Evolutionary conservation across 2,113 vertebrate genomes (phyloP).

Genomic region (Arothron firmamentum): DNA sequence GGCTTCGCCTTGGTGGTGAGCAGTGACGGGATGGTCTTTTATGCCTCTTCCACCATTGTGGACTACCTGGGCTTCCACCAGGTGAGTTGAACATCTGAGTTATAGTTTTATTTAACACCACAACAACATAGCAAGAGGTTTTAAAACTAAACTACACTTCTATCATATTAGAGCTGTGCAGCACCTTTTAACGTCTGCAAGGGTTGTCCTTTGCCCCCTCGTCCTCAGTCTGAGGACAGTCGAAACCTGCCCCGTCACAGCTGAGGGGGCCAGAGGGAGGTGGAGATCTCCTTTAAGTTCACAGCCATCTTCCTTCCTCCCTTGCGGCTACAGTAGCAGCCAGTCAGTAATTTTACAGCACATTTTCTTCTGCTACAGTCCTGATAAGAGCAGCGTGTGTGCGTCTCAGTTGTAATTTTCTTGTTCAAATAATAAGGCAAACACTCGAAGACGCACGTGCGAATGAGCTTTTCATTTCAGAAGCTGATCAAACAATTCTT

Average conservation of each 20-base stretch:
- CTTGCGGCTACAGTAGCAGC: slow-evolving; percentile 8
- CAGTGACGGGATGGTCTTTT: slow-evolving; percentile 94
- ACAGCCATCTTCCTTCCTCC: slow-evolving; percentile 37
- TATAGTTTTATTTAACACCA: not conserved
- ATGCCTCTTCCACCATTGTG: slow-evolving; percentile 90
- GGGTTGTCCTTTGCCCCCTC: not conserved
- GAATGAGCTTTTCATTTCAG: not conserved
- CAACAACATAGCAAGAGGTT: not conserved
- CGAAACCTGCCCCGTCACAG: slow-evolving; percentile 10
- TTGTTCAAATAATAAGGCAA: no score
- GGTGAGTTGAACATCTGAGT: slow-evolving; percentile 70
- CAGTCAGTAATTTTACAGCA: slow-evolving; percentile 49
- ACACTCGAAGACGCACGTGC: not conserved
- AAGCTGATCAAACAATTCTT: slow-evolving; percentile 31
- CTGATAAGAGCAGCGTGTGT: slow-evolving; percentile 1
- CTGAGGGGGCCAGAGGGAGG: not conserved
- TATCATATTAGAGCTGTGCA: no score
- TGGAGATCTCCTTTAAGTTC: slow-evolving; percentile 46
- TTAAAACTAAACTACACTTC: no score
- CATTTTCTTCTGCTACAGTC: not conserved
- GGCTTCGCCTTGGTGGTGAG: slow-evolving; percentile 94
- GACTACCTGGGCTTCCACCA: slow-evolving; percentile 98
- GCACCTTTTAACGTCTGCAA: no score
- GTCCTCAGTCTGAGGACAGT: slow-evolving; percentile 19
- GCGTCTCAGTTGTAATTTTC: not conserved